Base-by-base conservation (phyloP, 2,888 invertebrate species). In the Resseliella maxima region DNA sequence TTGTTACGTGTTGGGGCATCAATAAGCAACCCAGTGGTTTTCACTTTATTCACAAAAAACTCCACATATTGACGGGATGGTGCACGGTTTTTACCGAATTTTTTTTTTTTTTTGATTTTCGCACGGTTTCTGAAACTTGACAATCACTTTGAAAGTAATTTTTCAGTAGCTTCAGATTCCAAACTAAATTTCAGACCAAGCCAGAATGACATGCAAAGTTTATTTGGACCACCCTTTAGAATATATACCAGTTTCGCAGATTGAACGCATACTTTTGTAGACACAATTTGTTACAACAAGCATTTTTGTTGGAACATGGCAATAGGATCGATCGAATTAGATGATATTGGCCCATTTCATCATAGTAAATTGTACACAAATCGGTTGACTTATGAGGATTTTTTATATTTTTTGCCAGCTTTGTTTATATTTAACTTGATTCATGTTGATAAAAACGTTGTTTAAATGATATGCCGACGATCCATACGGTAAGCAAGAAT, bases 211-310 rank as follows among this genome's bases (percentile, higher is more conserved):
- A n/a, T n/a, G n/a, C n/a, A n/a, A n/a, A n/a, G n/a, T n/a, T n/a
- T n/a, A n/a, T n/a, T n/a, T n/a, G n/a, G n/a, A n/a, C n/a, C n/a
- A n/a, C n/a, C n/a, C n/a, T n/a, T n/a, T n/a, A n/a, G n/a, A n/a
- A n/a, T n/a, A n/a, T n/a, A n/a, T n/a, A n/a, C n/a, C n/a, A n/a
- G n/a, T n/a, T n/a, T n/a, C n/a, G n/a, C n/a, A n/a, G n/a, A n/a
- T n/a, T n/a, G n/a, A n/a, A n/a, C n/a, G 96, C 95, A 91, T 95
- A 93, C 86, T 92, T 92, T 91, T 94, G 94, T 45, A 96, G 89
- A 90, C 97, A 97, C 24, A 88, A 89, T 83, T 95, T 92, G 89
- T 97, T 97, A 89, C 96, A 95, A 94, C 95, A 96, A 0, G 94
- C 93, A 87, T 94, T 94, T 38, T 93, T 93, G 24, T 38, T 64